Conservation (phyloP, 2,113 vertebrate genomes). For the Channa maculata region DNA sequence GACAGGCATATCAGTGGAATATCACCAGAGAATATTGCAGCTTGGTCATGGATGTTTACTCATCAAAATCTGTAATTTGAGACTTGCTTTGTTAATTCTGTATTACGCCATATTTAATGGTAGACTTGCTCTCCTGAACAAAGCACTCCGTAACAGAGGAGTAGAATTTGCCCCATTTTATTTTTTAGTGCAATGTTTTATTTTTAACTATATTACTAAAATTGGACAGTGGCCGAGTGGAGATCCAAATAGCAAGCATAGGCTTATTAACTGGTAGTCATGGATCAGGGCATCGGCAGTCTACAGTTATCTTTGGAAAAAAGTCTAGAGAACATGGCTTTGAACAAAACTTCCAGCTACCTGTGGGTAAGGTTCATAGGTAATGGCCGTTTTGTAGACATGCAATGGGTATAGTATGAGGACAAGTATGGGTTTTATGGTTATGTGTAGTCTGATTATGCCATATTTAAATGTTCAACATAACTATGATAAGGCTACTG, state of each 20-base stretch:
- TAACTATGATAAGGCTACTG: not conserved
- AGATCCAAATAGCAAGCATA: slow-evolving; percentile 43
- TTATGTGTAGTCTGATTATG: not conserved
- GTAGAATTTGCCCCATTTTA: slow-evolving; percentile 7
- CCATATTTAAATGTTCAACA: slow-evolving; percentile 4
- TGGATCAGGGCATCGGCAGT: slow-evolving; percentile 41
- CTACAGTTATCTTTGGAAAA: slow-evolving; percentile 26
- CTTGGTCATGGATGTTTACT: not conserved
- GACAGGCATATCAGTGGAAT: not conserved
- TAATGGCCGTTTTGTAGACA: slow-evolving; percentile 43
- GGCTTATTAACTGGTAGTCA: slow-evolving; percentile 59
- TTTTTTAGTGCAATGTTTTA: slow-evolving; percentile 38
- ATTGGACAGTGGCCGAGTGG: not conserved
- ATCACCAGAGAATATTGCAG: not conserved
- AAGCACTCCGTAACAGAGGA: not conserved
- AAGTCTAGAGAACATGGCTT: slow-evolving; percentile 22
- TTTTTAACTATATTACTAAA: slow-evolving; percentile 19
- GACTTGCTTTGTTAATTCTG: not conserved
- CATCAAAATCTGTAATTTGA: not conserved
- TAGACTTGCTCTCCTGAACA: not conserved
- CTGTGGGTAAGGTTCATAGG: slow-evolving; percentile 57
- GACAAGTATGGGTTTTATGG: slow-evolving; percentile 15
- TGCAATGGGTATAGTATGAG: not conserved
- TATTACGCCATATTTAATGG: slow-evolving; percentile 5
- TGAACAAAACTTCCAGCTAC: not conserved